A percentile compares a stretch with the other conserved stretches of the same genome.
phyloP scores from a whole-genome alignment of 2,797 vertebrate genomes.

The Tarsius wallacei region DNA sequence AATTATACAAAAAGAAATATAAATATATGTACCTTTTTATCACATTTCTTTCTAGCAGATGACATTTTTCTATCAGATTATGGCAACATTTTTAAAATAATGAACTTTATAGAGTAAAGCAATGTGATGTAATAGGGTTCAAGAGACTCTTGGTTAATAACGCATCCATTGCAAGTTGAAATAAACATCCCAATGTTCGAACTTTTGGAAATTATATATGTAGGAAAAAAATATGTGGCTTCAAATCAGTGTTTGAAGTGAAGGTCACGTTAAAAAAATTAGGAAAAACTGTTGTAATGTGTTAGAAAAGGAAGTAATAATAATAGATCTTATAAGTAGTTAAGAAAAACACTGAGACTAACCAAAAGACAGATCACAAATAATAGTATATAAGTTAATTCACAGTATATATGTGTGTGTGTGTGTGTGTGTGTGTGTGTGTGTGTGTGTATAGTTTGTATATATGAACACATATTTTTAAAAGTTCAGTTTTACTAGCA shows the following conservation, averaged over 20 bases:
- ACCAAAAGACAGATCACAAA: neutral
- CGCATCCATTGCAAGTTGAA: neutral
- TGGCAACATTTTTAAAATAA: constrained; percentile 19
- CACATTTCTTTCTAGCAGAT: neutral
- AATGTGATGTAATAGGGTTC: neutral
- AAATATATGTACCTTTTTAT: neutral
- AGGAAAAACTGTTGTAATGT: neutral
- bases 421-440: no score
- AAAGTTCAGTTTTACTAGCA: neutral
- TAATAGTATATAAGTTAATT: neutral
- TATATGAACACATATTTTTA: neutral
- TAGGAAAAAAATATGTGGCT: neutral
- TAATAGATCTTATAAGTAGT: neutral
- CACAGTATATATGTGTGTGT: no score
- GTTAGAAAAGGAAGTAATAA: constrained; percentile 28
- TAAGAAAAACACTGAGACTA: neutral
- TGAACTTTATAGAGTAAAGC: constrained; percentile 5
- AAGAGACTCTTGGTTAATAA: neutral
- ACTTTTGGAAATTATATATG: constrained; percentile 6
- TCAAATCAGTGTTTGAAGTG: constrained; percentile 26
- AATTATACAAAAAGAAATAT: neutral
- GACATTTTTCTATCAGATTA: neutral
- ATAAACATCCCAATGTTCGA: neutral
- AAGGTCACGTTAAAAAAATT: neutral
- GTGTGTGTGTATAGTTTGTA: neutral